Base-by-base conservation (phyloP, 2,113 vertebrate genomes). In the Perognathus longimembris region DNA sequence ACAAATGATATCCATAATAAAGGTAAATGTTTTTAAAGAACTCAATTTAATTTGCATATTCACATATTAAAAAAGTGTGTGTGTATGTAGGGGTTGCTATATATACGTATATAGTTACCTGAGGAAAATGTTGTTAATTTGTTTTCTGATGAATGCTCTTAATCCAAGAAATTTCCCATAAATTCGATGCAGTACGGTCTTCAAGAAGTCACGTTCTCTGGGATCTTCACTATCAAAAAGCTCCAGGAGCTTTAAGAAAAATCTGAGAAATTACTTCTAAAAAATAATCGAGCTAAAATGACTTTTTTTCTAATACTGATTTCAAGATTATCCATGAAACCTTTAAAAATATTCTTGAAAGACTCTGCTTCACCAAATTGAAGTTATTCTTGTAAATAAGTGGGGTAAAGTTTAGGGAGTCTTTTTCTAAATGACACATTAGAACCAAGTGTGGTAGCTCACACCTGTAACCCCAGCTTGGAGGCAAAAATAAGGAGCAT, bases 51-150 rank as follows among this genome's bases (percentile, higher is more conserved):
- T 61, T 54, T 79, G 0, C 1, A 66, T 38, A 75, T 70, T 84
- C 36, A 88, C 17, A 76, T 59, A 71, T 24, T 76, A 71, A 87
- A 93, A 89, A 80, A 17, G 50, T 54, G 15, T 18, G 50, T 54
- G 50, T 54, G 15, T 54, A 15, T 54, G 15, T 54, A 54, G 17
- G 50, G 59, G 59, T 61, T 63, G 30, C 54, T 50, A 20, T 11
- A 57, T 70, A n/a, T 79, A 26, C 86, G 80, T 6, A 73, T 30
- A 67, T 42, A 34, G 38, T 24, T 98, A 99, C 99, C 99, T 98
- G 97, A 99, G 98, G 95, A 99, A 99, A 97, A 99, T 99, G 98
- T 99, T 99, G 98, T 99, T 99, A 88, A 99, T 99, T 96, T 99
- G 99, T 97, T 99, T 99, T 97, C 99, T 98, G 98, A 99, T 99